Conservation (phyloP, 2,888 invertebrate genomes). For the Agrochola lychnidis region DNA sequence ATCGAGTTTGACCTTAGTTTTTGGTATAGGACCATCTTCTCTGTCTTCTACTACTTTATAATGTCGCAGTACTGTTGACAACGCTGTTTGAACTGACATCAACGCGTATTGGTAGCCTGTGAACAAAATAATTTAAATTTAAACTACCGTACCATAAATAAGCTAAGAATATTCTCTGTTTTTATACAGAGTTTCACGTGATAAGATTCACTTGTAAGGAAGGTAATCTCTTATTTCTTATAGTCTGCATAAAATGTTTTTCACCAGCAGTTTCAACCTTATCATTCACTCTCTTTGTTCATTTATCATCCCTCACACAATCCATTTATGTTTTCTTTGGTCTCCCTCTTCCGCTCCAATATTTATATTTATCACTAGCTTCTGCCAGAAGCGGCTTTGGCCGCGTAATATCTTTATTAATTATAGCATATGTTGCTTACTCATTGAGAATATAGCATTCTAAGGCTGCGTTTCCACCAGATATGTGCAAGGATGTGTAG, state of each 20-base stretch:
- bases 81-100: slow-evolving; percentile 83
- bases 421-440: no score
- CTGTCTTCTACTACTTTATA: slow-evolving; percentile 76
- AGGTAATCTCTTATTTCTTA: background rate
- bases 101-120: slow-evolving; percentile 86
- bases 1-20: slow-evolving; percentile 82
- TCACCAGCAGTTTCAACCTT: background rate
- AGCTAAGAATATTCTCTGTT: background rate
- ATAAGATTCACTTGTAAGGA: background rate
- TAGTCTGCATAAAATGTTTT: background rate
- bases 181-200: background rate
- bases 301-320: background rate
- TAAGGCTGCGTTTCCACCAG: no score
- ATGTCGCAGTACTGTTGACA: slow-evolving; percentile 75
- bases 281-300: background rate
- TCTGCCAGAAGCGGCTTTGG: no score
- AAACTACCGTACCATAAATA: background rate
- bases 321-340: background rate
- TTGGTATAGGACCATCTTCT: slow-evolving; percentile 75
- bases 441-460: no score
- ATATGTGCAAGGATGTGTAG: no score
- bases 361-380: background rate
- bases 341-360: background rate
- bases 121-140: slow-evolving; percentile 37
- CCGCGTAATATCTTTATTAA: no score